Conservation (phyloP, 2,113 vertebrate genomes). For the Sterna hirundo region DNA sequence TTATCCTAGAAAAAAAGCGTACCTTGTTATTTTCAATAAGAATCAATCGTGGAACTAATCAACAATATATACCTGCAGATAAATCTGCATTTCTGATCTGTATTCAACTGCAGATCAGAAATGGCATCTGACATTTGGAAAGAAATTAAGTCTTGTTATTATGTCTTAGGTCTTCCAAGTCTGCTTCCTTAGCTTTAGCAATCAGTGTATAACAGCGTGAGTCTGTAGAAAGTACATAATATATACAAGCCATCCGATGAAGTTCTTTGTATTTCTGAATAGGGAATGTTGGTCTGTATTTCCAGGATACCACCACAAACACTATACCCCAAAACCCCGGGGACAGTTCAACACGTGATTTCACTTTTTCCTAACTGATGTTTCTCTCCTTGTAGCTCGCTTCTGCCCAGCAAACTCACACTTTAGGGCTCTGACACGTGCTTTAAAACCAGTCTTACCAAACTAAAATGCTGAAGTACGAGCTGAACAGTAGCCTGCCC, state of each 20-base stretch:
- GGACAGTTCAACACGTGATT: neutral
- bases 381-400: neutral
- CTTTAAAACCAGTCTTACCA: neutral
- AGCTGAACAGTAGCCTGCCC: neutral
- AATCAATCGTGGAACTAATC: neutral
- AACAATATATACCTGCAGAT: neutral
- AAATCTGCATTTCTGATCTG: neutral
- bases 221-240: neutral
- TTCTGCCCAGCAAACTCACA: neutral
- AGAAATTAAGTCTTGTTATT: neutral
- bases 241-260: neutral
- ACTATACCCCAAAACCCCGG: too few relatives aligned
- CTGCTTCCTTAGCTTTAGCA: neutral
- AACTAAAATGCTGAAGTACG: neutral
- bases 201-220: fast-evolving
- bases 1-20: neutral
- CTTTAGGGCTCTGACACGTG: neutral
- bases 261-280: neutral
- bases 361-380: neutral
- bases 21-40: neutral
- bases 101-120: neutral
- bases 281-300: neutral
- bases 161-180: neutral
- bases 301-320: neutral
- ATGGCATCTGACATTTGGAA: neutral